Base-by-base conservation (phyloP, 2,888 invertebrate species). In the Macrosoma leucophasiata region DNA sequence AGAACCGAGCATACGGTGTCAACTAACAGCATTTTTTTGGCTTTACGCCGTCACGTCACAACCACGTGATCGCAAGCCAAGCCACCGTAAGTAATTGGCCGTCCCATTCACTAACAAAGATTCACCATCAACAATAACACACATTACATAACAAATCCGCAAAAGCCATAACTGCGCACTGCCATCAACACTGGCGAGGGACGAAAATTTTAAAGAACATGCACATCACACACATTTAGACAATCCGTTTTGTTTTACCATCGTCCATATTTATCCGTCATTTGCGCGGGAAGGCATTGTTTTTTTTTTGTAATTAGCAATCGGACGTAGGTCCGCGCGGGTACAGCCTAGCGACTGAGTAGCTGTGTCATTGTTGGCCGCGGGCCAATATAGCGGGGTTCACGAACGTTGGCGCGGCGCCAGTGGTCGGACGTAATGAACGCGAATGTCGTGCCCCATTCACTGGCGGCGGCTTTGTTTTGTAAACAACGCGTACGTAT, bases 261-360 rank as follows among this genome's bases (percentile, higher is more conserved):
- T 58, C 53, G 76, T 78, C 76, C 81, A 79, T 81, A 54, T 56
- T 53, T 73, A 70, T 70, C 65, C 61, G 56, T 56, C 60, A 61
- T 70, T 67, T 43, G 65, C 60, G 64, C 59, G 69, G 50, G 58
- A 62, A 64, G 62, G 42, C 79, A 78, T 79, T 62, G 49, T 67
- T 63, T 41, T 36, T 43, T 36, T 36, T 41, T 45, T 30, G 39
- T n/a, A n/a, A n/a, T n/a, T n/a, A n/a, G n/a, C n/a, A n/a, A n/a
- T n/a, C n/a, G n/a, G n/a, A n/a, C n/a, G n/a, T n/a, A n/a, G n/a
- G n/a, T n/a, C n/a, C n/a, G n/a, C 36, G 51, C 44, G 43, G 52
- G 56, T 52, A 56, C 57, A 58, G 63, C 58, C 58, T 56, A 55
- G 61, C 58, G 67, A 67, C 67, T 67, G 74, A 52, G 41, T 41